Conservation (phyloP, 2,113 vertebrate genomes). For the Maccullochella peelii region DNA sequence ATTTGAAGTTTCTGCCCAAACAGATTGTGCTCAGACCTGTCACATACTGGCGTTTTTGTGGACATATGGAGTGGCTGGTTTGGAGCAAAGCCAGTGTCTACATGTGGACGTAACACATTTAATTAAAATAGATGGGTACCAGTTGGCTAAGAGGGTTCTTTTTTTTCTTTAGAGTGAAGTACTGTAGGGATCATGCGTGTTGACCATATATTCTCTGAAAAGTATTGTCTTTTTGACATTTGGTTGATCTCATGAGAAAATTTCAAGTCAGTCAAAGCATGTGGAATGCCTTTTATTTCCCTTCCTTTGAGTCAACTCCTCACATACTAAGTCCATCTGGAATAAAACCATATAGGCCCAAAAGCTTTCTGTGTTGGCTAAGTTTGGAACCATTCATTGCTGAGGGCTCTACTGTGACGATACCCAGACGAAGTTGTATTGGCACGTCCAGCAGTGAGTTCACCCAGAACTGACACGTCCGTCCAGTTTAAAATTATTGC, state of each 20-base stretch:
- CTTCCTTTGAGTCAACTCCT: background rate
- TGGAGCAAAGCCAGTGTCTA: constrained; percentile 5
- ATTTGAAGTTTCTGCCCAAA: constrained; percentile 14
- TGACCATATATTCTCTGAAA: background rate
- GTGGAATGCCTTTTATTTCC: background rate
- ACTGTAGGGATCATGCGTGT: background rate
- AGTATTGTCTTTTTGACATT: background rate
- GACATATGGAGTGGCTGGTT: background rate
- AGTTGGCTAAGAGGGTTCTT: background rate
- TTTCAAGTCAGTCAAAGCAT: constrained; percentile 3
- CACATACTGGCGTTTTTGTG: background rate
- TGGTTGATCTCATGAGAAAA: background rate
- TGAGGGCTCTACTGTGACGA: constrained; percentile 19
- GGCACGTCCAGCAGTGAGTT: background rate
- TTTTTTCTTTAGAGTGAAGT: constrained; percentile 10
- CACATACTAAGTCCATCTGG: background rate
- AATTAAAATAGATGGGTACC: constrained; percentile 9
- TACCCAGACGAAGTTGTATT: background rate
- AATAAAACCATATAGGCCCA: background rate
- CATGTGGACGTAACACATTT: constrained; percentile 8
- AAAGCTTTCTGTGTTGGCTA: background rate
- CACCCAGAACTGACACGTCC: constrained; percentile 5
- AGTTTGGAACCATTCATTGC: background rate
- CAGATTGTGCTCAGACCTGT: constrained; percentile 13
- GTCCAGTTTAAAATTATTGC: constrained; percentile 29